These are phyloP conservation scores for Lutraria rhynchaena DNA, from an alignment of 1,140 invertebrate species.

Conservation along the genomic window DNA sequence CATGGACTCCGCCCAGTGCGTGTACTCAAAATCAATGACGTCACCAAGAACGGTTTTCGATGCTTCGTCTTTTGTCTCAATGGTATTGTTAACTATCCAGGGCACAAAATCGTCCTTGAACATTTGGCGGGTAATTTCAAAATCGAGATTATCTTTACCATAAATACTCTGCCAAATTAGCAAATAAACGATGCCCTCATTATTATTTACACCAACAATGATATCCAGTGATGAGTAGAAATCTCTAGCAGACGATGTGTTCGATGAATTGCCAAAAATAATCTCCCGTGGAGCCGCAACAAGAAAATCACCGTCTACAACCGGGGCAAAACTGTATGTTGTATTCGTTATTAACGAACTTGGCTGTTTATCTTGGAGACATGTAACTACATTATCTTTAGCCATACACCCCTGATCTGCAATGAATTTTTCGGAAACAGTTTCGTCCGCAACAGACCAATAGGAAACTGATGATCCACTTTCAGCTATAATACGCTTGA, in stretches of 20 bases:
- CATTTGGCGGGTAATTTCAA: neutral
- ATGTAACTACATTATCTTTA: constrained; percentile 88
- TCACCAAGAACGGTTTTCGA: neutral
- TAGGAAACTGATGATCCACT: constrained; percentile 23
- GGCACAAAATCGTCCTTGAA: constrained; percentile 16
- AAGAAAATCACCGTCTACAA: constrained; percentile 16
- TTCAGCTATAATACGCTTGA: constrained; percentile 23
- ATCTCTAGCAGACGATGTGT: constrained; percentile 88
- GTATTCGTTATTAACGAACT: neutral
- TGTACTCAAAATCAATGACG: constrained; percentile 5
- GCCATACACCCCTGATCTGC: neutral
- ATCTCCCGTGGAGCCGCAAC: constrained; percentile 71
- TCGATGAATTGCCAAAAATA: constrained; percentile 91
- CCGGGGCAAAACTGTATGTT: constrained; percentile 83
- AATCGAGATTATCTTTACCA: neutral
- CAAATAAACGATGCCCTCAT: neutral
- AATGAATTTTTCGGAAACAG: neutral
- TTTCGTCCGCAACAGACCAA: constrained; percentile 77
- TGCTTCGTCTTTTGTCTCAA: neutral
- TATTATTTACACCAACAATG: constrained; percentile 84
- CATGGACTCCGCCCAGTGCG: constrained; percentile 17
- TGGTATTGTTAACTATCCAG: neutral
- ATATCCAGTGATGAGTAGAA: constrained; percentile 79
- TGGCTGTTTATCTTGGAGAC: neutral
- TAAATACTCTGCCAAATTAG: neutral